Base-by-base conservation (phyloP, 2,888 invertebrate species). In the Xanthorhoe designata region DNA sequence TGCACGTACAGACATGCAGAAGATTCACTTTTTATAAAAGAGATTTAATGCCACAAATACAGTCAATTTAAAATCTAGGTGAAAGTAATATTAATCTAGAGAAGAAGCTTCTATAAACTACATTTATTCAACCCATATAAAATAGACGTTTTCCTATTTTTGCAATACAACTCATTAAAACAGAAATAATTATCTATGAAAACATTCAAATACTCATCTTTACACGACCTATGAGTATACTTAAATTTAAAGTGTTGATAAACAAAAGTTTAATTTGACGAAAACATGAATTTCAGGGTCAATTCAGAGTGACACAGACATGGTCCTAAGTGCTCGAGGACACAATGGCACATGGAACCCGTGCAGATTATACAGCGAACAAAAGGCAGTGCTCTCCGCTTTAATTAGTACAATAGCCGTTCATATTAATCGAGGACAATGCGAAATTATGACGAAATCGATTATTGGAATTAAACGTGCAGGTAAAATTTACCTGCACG, bases 321-420 rank as follows among this genome's bases (percentile, higher is more conserved):
- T 9, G 42, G 45, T 52, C 32, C 68, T 60, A 60, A 62, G n/a
- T 53, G 75, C 78, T 78, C 61, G 71, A 66, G 79, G 81, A 77
- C 76, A 79, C 73, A 80, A 72, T 70, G 64, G 66, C 70, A 69
- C 63, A 56, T 64, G 70, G 64, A 70, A 68, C 70, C 62, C 52
- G 58, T 42, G 35, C 68, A 55, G 29, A 66, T 63, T 49, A 55
- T 42, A 19, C 66, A 59, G 64, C 59, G 57, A 63, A 73, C 70
- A 73, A 74, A 72, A 74, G 69, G 70, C 63, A 61, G 64, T 61
- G 66, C 42, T 51, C 53, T 65, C 52, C 55, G 55, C 69, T 71
- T 70, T 71, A 71, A 74, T 72, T 68, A 69, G 65, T 60, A 74
- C 68, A 72, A 70, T 61, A 71, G 66, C 66, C 50, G 62, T 69